A percentile compares a stretch with the other conserved stretches of the same genome.
Evolutionary conservation across 2,113 vertebrate species (phyloP).

Genomic region (Catharus minimus): DNA sequence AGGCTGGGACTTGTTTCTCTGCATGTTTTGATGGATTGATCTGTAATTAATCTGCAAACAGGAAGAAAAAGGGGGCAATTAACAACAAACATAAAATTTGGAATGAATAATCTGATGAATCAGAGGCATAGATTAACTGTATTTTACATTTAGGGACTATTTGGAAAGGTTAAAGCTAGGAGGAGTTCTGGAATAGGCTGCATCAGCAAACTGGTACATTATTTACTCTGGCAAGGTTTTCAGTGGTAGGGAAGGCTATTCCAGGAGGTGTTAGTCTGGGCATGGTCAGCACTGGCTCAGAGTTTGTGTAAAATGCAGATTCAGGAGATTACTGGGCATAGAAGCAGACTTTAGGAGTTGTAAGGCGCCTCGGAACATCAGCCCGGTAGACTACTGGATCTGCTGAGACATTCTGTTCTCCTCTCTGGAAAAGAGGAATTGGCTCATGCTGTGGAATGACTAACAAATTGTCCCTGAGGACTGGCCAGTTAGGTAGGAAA

Average conservation of each 20-base stretch:
- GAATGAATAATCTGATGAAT: constrained; percentile 23
- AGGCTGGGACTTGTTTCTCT: neutral
- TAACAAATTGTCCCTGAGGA: constrained; percentile 49
- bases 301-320: constrained; percentile 55
- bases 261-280: constrained; percentile 60
- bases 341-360: constrained; percentile 2
- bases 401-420: constrained; percentile 24
- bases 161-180: constrained; percentile 40
- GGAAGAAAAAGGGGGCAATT: neutral
- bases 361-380: constrained; percentile 9
- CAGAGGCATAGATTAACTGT: constrained; percentile 2
- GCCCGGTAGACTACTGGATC: neutral
- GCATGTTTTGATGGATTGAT: neutral
- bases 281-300: constrained; percentile 32
- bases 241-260: neutral
- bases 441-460: constrained; percentile 44
- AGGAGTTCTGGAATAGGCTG: constrained; percentile 51
- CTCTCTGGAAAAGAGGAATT: constrained; percentile 51
- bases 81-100: constrained; percentile 1
- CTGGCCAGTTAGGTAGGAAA: constrained; percentile 59
- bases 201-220: constrained; percentile 34
- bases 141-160: constrained; percentile 1
- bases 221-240: constrained; percentile 51
- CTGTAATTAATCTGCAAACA: neutral
- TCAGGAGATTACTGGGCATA: constrained; percentile 39